Evolutionary conservation across 2,113 vertebrate genomes (phyloP).

Genomic region (Rhinichthys klamathensis): DNA sequence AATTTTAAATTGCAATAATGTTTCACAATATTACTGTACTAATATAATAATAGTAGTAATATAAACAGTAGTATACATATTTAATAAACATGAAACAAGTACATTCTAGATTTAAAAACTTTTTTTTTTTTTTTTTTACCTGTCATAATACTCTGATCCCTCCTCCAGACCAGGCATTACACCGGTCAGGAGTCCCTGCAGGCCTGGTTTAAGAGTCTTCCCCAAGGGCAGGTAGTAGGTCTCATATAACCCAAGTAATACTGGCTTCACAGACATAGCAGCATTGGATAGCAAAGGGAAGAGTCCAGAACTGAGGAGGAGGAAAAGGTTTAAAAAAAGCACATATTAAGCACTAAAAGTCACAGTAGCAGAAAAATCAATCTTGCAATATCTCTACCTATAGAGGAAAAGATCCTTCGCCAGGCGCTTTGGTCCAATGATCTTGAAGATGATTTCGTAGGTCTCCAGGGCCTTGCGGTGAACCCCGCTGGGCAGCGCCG

Average conservation of each 20-base stretch:
- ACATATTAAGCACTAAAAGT: background rate
- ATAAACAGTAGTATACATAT: background rate
- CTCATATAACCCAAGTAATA: constrained; percentile 92
- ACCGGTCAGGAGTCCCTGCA: constrained; percentile 94
- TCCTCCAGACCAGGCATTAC: constrained; percentile 96
- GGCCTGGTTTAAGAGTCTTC: constrained; percentile 95
- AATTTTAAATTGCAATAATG: background rate
- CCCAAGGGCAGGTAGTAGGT: constrained; percentile 96
- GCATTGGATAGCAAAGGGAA: constrained; percentile 98
- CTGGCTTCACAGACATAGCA: constrained; percentile 98
- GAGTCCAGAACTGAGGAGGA: constrained; percentile 87
- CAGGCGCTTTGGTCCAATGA: constrained; percentile 97
- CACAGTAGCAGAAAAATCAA: constrained; percentile 13
- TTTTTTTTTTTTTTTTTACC: constrained; percentile 76
- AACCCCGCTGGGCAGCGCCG: constrained; percentile 95
- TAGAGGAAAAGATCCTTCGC: constrained; percentile 99
- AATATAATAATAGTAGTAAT: too few relatives aligned
- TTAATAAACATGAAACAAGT: background rate
- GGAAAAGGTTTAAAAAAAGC: background rate
- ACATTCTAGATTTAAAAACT: background rate
- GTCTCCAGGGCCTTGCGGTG: constrained; percentile 98
- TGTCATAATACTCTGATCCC: constrained; percentile 97
- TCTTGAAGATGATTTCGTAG: constrained; percentile 99
- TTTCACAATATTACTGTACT: background rate
- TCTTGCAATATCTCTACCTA: constrained; percentile 77